Conservation (phyloP, 2,888 invertebrate species). For the Periphyllus acericola region DNA sequence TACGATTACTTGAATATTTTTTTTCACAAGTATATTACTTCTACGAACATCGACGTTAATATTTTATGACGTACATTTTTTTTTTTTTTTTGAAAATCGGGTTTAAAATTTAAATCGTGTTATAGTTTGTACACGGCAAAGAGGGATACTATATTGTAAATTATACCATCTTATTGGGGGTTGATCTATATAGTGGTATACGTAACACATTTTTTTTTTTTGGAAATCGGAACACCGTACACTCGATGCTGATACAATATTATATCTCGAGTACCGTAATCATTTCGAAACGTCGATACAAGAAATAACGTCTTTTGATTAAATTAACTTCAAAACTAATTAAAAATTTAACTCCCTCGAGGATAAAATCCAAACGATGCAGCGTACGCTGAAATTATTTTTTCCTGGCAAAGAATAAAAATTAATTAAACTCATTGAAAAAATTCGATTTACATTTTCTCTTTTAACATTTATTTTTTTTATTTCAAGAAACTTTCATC, state of each 20-base stretch:
- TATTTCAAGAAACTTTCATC: neutral
- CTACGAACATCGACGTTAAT: too few relatives aligned
- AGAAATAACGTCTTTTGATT: constrained; percentile 4
- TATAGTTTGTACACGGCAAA: too few relatives aligned
- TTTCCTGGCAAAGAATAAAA: neutral
- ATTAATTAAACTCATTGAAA: constrained; percentile 7
- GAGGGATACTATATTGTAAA: too few relatives aligned
- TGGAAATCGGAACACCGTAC: neutral
- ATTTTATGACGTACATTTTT: too few relatives aligned
- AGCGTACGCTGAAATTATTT: neutral
- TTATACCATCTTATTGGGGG: too few relatives aligned
- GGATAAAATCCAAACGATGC: neutral
- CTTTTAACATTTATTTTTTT: neutral
- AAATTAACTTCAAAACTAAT: neutral
- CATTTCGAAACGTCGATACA: neutral
- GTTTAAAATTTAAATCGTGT: too few relatives aligned
- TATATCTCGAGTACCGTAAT: neutral
- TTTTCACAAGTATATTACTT: too few relatives aligned
- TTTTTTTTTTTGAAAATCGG: too few relatives aligned
- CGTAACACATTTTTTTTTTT: too few relatives aligned
- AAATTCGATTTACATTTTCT: neutral
- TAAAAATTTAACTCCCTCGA: constrained; percentile 24
- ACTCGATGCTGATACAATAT: neutral
- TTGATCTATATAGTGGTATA: too few relatives aligned
- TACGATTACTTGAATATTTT: too few relatives aligned